Base-by-base conservation (phyloP, 2,888 invertebrate genomes). In the Oxycera nigricornis region DNA sequence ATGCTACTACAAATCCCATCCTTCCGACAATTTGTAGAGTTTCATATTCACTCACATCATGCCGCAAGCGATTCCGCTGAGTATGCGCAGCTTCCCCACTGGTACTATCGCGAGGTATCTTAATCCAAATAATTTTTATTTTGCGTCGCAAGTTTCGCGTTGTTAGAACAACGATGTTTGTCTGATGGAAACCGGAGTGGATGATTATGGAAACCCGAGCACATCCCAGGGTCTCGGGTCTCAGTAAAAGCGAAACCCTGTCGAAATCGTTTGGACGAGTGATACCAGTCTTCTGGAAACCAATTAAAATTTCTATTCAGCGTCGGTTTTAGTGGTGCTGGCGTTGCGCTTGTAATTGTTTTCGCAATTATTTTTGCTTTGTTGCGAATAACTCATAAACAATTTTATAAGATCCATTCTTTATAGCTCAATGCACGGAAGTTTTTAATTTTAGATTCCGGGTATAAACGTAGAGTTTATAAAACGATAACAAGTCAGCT, bases 51-150 rank as follows among this genome's bases (percentile, higher is more conserved):
- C n/a, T n/a, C n/a, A n/a, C n/a, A n/a, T n/a, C n/a, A n/a, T n/a
- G n/a, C n/a, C n/a, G n/a, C n/a, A n/a, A n/a, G n/a, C n/a, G 14
- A 46, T 11, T 17, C 46, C 46, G 46, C 17, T 14, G 3, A 2
- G 46, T 17, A 46, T 46, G 6, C 3, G 17, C 4, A 46, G n/a
- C 11, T 46, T 46, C 17, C 46, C 46, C 46, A 46, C 46, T 46
- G 46, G 46, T 17, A n/a, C 46, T 46, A 46, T 46, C 46, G 11
- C 11, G 17, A 46, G 46, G n/a, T 46, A 14, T 17, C 17, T 17
- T n/a, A 46, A 46, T 46, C 46, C 46, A 46, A 46, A 46, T 46
- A 46, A 46, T 46, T 46, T 46, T 46, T 46, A 46, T 46, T 46
- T 46, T 46, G 46, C 46, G 46, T 46, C 46, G 46, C 46, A 46